phyloP scores from a whole-genome alignment of 2,888 invertebrate species.

The Polydrusus pterygomalis region DNA sequence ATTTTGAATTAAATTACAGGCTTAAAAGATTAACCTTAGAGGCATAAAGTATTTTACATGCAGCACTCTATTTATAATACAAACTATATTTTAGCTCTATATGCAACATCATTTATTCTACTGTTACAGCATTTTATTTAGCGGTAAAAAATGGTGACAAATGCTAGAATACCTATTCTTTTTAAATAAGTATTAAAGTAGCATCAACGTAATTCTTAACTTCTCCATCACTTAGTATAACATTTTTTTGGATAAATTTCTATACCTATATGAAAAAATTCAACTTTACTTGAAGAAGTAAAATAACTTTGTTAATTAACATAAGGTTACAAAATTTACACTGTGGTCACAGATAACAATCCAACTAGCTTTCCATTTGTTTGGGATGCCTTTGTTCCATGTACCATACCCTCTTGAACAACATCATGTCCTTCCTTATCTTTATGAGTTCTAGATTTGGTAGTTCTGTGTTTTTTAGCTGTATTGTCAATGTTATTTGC shows the following conservation, averaged over 20 bases:
- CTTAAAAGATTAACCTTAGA: conserved; percentile 28
- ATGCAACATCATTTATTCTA: conserved; percentile 29
- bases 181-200: too few species aligned
- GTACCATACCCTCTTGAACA: conserved; percentile 77
- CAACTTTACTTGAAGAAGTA: too few species aligned
- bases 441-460: conserved; percentile 67
- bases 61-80: conserved; percentile 30
- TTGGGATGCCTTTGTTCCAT: conserved; percentile 69
- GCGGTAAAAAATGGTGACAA: conserved; percentile 13
- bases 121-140: conserved; percentile 11
- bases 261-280: not conserved
- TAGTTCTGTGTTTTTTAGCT: conserved; percentile 71
- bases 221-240: not conserved
- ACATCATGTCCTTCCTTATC: conserved; percentile 71
- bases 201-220: not conserved
- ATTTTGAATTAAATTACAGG: conserved; percentile 49
- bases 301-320: too few species aligned
- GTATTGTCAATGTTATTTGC: conserved; percentile 71
- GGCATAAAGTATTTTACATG: conserved; percentile 40
- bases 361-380: conserved; percentile 76
- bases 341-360: conserved; percentile 75
- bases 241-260: too few species aligned
- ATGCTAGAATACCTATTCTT: not conserved
- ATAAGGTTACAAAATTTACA: conserved; percentile 65
- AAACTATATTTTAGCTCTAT: conserved; percentile 38